Evolutionary conservation across 2,113 vertebrate genomes (phyloP).

Genomic region (Ranitomeya variabilis): DNA sequence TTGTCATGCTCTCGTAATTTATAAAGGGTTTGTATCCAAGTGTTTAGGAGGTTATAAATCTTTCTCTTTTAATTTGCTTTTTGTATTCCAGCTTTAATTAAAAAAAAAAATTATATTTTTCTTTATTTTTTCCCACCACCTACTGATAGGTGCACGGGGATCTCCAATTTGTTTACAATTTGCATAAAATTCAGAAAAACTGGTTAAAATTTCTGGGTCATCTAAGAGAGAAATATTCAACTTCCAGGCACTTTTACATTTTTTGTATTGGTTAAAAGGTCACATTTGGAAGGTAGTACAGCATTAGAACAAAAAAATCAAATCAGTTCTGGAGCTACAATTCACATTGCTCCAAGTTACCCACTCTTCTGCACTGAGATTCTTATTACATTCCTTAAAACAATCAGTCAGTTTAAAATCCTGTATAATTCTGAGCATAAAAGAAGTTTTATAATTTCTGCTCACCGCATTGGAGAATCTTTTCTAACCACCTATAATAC

Average conservation of each 20-base stretch:
- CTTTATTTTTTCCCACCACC: background rate
- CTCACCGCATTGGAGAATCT: background rate
- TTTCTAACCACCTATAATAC: background rate
- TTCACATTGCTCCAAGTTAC: background rate
- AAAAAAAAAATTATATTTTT: background rate
- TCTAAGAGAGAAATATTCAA: background rate
- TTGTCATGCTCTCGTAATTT: background rate
- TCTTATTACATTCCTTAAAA: background rate
- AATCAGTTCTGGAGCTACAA: conserved; percentile 1
- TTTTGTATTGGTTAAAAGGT: background rate
- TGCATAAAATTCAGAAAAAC: background rate
- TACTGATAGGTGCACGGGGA: background rate
- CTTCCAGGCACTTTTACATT: background rate
- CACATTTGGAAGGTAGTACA: background rate
- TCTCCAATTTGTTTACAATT: background rate
- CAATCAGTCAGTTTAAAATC: background rate
- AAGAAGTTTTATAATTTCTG: background rate
- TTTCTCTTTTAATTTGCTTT: background rate
- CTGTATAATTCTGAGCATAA: background rate
- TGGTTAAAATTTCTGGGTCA: background rate
- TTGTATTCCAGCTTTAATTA: background rate
- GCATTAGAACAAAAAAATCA: background rate
- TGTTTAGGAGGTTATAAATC: background rate
- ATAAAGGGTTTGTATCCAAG: background rate
- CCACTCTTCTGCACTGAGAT: background rate